phyloP scores from a whole-genome alignment of 2,113 vertebrate species.

The Cynocephalus volans region DNA sequence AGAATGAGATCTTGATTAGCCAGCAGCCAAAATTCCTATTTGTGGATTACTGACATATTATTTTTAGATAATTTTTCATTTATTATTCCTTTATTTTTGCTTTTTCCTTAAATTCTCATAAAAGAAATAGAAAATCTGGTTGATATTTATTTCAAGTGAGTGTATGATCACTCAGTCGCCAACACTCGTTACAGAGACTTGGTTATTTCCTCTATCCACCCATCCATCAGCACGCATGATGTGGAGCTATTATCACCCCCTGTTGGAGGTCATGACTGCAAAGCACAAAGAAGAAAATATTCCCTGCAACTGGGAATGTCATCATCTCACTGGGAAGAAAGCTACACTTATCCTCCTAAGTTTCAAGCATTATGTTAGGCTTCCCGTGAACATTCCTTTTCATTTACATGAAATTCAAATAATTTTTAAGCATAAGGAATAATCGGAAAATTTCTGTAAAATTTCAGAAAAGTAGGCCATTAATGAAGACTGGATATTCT shows the following conservation, averaged over 20 bases:
- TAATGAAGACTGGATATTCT: background rate
- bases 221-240: background rate
- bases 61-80: background rate
- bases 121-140: constrained; percentile 8
- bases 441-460: constrained; percentile 2
- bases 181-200: background rate
- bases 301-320: background rate
- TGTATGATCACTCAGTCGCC: background rate
- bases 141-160: background rate
- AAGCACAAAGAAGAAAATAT: background rate
- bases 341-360: background rate
- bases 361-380: background rate
- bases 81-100: background rate
- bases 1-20: background rate
- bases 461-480: background rate
- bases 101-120: constrained; percentile 42
- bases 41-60: background rate
- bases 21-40: background rate
- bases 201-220: background rate
- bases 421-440: background rate
- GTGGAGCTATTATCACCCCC: background rate
- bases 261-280: background rate
- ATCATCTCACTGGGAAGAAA: background rate
- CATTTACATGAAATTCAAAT: constrained; percentile 10
- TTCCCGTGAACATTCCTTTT: constrained; percentile 6